Conservation (phyloP, 2,888 invertebrate genomes). For the Acanthoscelides obtectus region DNA sequence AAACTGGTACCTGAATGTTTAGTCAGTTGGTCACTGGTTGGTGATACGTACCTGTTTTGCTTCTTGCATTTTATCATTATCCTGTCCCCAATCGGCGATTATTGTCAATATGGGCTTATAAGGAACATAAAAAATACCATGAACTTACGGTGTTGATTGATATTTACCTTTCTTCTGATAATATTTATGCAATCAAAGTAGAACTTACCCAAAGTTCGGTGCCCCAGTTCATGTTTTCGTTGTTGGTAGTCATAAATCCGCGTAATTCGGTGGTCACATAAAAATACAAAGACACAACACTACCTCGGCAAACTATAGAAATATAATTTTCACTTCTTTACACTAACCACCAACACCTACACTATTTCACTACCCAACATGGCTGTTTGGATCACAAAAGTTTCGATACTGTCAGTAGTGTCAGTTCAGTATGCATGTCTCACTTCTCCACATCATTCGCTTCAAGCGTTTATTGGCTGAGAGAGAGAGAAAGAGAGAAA, state of each 20-base stretch:
- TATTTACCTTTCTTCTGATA: neutral
- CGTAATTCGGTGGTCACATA: slow-evolving; percentile 30
- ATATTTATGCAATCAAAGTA: neutral
- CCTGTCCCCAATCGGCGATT: neutral
- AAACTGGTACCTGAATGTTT: slow-evolving; percentile 15
- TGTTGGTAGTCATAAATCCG: slow-evolving; percentile 32
- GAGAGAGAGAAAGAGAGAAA: too few species aligned
- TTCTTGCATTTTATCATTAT: neutral
- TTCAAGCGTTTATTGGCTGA: too few species aligned
- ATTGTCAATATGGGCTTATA: neutral
- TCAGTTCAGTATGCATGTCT: too few species aligned
- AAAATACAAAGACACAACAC: slow-evolving; percentile 24
- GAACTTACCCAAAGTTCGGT: slow-evolving; percentile 63
- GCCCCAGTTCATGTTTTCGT: slow-evolving; percentile 58
- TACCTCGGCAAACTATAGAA: slow-evolving; percentile 17
- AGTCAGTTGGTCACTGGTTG: slow-evolving; percentile 4
- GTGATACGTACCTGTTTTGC: neutral
- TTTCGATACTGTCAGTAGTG: too few species aligned
- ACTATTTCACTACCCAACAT: slow-evolving; percentile 40
- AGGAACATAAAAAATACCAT: neutral
- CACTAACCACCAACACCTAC: slow-evolving; percentile 24
- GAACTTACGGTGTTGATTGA: neutral
- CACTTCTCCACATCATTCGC: too few species aligned
- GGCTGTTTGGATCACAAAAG: too few species aligned
- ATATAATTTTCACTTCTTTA: slow-evolving; percentile 27